Percentiles rank a stretch among this genome's conserved stretches.
These are phyloP conservation scores for Florisuga fusca DNA, from an alignment of 2,797 vertebrate genomes.

Conservation along the genomic window DNA sequence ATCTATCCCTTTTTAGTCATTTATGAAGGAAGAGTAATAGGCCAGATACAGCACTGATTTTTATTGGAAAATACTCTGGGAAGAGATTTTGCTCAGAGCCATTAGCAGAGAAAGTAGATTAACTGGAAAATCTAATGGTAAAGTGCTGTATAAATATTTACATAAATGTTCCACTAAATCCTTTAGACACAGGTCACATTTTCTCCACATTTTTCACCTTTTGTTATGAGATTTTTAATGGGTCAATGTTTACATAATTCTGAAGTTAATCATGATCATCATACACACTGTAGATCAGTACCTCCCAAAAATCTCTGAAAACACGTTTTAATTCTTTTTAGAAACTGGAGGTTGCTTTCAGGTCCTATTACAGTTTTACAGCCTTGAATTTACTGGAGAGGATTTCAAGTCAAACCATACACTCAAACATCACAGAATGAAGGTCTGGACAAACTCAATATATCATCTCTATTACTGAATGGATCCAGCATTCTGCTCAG, in stretches of 20 bases:
- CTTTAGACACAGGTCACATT: slow-evolving; percentile 55
- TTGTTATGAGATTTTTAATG: slow-evolving; percentile 46
- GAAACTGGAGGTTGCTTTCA: not conserved
- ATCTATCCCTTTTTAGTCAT: not conserved
- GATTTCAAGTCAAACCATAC: not conserved
- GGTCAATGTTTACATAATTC: not conserved
- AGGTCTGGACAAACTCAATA: not conserved
- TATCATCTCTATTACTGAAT: not conserved
- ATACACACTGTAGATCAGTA: not conserved
- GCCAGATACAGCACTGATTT: slow-evolving; percentile 52
- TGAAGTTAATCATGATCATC: not conserved
- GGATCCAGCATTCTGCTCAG: not conserved
- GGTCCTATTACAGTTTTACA: not conserved
- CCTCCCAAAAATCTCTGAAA: not conserved
- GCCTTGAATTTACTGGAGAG: not conserved
- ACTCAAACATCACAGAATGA: not conserved
- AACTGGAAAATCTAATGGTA: slow-evolving; percentile 57
- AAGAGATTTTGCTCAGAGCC: slow-evolving; percentile 59
- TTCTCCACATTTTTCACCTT: slow-evolving; percentile 20
- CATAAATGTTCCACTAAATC: slow-evolving; percentile 34
- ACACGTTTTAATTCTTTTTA: not conserved
- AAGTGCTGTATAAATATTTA: slow-evolving; percentile 62
- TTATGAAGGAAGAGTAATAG: slow-evolving; percentile 15
- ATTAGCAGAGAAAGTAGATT: slow-evolving; percentile 69
- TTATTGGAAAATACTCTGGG: slow-evolving; percentile 55